These are phyloP conservation scores for Platycheirus albimanus DNA, from an alignment of 2,888 invertebrate genomes.

Conservation along the genomic window DNA sequence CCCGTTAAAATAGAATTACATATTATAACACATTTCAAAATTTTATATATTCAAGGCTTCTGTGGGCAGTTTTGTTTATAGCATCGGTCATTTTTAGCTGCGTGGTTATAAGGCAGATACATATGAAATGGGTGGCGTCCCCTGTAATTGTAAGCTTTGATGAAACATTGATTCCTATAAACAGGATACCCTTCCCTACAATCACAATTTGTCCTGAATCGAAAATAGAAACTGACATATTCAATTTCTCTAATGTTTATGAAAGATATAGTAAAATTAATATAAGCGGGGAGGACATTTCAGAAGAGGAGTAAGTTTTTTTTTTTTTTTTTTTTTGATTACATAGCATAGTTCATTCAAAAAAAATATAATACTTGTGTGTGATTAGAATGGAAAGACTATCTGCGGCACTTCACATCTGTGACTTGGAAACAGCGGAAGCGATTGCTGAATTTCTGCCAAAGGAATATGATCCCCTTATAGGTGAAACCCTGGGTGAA, in stretches of 20 bases:
- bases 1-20: too few species aligned
- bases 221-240: conserved; percentile 79
- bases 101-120: conserved; percentile 79
- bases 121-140: conserved; percentile 79
- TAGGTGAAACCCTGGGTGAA: conserved; percentile 78
- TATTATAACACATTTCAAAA: too few species aligned
- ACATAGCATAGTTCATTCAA: too few species aligned
- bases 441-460: conserved; percentile 77
- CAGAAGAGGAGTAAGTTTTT: conserved; percentile 74
- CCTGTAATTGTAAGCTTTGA: conserved; percentile 81
- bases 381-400: conserved; percentile 77
- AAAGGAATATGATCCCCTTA: conserved; percentile 60
- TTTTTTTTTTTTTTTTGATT: too few species aligned
- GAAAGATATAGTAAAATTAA: conserved; percentile 75
- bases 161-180: conserved; percentile 80
- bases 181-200: conserved; percentile 80
- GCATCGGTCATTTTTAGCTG: conserved; percentile 80
- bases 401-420: conserved; percentile 80
- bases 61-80: conserved; percentile 79
- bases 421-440: conserved; percentile 78
- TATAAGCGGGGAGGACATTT: conserved; percentile 63
- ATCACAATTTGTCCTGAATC: conserved; percentile 81
- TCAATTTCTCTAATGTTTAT: conserved; percentile 78
- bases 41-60: conserved; percentile 76
- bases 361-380: background rate